These are phyloP conservation scores for Folsomia candida DNA, from an alignment of 2,888 invertebrate species.

Conservation along the genomic window DNA sequence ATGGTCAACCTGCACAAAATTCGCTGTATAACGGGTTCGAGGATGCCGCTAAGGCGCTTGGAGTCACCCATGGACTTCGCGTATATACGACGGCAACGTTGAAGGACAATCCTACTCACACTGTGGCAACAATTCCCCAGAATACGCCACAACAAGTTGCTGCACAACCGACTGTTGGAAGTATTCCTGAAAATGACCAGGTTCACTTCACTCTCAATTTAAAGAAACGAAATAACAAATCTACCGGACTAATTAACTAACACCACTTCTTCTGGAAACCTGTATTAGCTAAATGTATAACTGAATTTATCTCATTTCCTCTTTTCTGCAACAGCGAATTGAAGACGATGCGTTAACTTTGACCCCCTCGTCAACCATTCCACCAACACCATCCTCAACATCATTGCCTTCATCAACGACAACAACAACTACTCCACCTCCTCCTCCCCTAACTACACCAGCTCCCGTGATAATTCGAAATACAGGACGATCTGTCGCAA, in stretches of 20 bases:
- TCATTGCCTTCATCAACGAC: not conserved
- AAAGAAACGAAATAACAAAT: not conserved
- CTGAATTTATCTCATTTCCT: not conserved
- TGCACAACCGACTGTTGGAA: not conserved
- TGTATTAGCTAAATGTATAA: too few relatives aligned
- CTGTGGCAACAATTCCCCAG: not conserved
- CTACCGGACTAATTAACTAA: too few relatives aligned
- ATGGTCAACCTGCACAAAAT: not conserved
- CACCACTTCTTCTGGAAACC: too few relatives aligned
- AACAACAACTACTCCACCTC: not conserved
- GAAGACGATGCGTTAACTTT: not conserved
- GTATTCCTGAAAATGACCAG: not conserved
- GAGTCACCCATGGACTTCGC: not conserved
- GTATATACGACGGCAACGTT: not conserved
- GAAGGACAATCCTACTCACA: not conserved
- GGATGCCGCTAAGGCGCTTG: not conserved
- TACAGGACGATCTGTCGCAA: not conserved
- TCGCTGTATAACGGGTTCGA: not conserved
- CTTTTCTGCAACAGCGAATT: not conserved
- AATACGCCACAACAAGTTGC: not conserved
- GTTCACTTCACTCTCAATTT: not conserved
- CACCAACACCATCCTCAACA: not conserved
- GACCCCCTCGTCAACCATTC: not conserved
- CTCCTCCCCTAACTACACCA: not conserved
- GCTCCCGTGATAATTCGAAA: not conserved